These are phyloP conservation scores for Aelia acuminata DNA, from an alignment of 2,888 invertebrate genomes.

Conservation along the genomic window DNA sequence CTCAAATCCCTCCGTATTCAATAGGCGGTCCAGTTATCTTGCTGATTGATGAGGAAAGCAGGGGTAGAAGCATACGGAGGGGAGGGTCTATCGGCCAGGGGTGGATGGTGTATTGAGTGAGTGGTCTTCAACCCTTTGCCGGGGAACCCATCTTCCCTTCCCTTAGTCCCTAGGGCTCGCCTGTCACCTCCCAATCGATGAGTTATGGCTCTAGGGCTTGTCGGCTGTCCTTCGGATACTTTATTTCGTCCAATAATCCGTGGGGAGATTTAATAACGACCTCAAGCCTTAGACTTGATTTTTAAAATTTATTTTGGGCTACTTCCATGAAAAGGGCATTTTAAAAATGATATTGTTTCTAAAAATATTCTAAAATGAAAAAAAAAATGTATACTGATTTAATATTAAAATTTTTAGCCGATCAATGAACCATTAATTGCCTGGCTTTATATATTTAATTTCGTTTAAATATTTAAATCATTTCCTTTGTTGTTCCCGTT, in stretches of 20 bases:
- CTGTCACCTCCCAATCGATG: constrained; percentile 2
- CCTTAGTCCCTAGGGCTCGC: background rate
- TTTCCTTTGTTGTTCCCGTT: too few relatives aligned
- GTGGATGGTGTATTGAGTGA: background rate
- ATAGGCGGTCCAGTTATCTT: background rate
- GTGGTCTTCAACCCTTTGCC: background rate
- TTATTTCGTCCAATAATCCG: background rate
- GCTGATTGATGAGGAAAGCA: background rate
- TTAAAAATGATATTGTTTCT: too few relatives aligned
- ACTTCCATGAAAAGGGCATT: too few relatives aligned
- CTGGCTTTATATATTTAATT: too few relatives aligned
- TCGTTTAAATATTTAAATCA: too few relatives aligned
- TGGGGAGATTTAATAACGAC: background rate
- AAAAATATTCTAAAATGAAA: too few relatives aligned
- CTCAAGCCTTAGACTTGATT: background rate
- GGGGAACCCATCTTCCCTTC: background rate
- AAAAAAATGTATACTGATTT: too few relatives aligned
- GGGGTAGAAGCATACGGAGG: background rate
- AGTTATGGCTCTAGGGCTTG: background rate
- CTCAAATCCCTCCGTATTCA: background rate
- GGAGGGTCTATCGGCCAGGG: background rate
- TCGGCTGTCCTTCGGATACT: background rate
- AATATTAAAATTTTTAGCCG: too few relatives aligned
- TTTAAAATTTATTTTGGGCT: too few relatives aligned
- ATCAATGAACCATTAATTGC: too few relatives aligned